phyloP scores from a whole-genome alignment of 2,113 vertebrate species.

The Urocynchramus pylzowi region DNA sequence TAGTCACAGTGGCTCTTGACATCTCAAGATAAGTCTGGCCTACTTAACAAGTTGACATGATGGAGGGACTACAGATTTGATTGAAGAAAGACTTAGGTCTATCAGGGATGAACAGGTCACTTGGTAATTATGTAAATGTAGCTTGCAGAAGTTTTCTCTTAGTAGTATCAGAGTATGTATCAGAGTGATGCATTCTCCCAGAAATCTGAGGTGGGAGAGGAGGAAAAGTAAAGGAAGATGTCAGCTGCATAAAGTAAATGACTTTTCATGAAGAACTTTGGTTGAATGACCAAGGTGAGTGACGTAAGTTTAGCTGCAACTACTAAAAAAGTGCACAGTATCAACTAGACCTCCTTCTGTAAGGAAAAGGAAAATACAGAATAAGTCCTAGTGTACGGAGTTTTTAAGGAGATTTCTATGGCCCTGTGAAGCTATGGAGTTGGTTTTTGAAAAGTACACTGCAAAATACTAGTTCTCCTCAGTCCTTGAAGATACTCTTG shows the following conservation, averaged over 20 bases:
- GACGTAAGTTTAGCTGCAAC: not conserved
- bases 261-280: not conserved
- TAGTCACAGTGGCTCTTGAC: not conserved
- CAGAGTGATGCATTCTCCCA: not conserved
- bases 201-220: not conserved
- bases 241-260: conserved; percentile 1
- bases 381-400: not conserved
- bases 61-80: not conserved
- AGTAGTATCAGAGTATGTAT: not conserved
- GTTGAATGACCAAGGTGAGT: not conserved
- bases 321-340: not conserved
- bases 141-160: not conserved
- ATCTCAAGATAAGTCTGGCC: not conserved
- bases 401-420: not conserved
- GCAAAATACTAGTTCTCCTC: not conserved
- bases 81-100: not conserved
- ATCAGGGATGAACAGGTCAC: not conserved
- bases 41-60: conserved; percentile 10
- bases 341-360: not conserved
- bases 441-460: not conserved
- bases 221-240: not conserved
- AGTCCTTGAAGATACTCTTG: not conserved
- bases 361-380: not conserved
- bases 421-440: not conserved
- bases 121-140: conserved; percentile 39